A percentile compares a stretch with the other conserved stretches of the same genome.
Conservation (phyloP, 1,140 invertebrate species). For the Muscidifurax raptorellus region DNA sequence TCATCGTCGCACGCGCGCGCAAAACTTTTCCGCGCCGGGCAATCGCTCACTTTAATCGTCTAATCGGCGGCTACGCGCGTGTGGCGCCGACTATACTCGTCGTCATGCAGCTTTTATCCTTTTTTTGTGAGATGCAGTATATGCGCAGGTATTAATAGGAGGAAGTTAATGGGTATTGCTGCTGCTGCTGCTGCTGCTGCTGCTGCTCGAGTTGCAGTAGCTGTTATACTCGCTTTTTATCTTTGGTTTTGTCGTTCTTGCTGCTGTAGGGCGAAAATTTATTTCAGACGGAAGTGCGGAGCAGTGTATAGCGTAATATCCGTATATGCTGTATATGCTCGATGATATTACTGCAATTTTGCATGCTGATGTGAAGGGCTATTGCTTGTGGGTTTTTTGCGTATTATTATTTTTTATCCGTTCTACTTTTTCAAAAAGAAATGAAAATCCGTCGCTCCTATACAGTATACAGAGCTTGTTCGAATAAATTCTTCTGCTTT, state of each 20-base stretch:
- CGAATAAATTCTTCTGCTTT: too few species aligned
- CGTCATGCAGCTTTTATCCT: slow-evolving; percentile 20
- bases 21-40: slow-evolving; percentile 7
- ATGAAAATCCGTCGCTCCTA: background rate
- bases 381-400: too few species aligned
- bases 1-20: background rate
- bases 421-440: background rate
- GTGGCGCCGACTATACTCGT: slow-evolving; percentile 8
- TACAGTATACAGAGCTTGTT: too few species aligned
- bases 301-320: background rate
- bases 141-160: background rate
- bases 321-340: background rate
- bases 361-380: background rate
- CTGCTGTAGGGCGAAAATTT: background rate
- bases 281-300: background rate
- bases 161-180: background rate
- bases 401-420: too few species aligned
- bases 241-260: background rate
- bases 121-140: background rate
- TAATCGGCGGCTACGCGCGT: slow-evolving; percentile 33
- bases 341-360: background rate
- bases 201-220: background rate
- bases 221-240: background rate
- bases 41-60: slow-evolving; percentile 20
- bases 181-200: too few species aligned